Conservation (phyloP, 1,140 invertebrate genomes). For the Dreissena rostriformis region DNA sequence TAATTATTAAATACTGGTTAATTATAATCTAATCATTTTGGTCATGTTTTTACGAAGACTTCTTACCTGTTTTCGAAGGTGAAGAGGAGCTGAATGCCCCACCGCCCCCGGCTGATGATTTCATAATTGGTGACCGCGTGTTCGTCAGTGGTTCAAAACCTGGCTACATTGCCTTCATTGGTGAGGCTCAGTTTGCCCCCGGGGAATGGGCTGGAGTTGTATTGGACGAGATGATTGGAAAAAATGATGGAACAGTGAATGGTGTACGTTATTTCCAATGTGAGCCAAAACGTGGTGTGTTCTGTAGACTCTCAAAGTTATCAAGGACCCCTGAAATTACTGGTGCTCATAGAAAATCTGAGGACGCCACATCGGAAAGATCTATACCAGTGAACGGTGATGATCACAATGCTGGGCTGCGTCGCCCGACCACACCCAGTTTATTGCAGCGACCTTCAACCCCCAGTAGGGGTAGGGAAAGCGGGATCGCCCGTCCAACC, state of each 20-base stretch:
- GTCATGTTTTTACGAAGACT: too few relatives aligned
- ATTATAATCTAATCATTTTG: slow-evolving; percentile 3
- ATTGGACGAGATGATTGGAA: slow-evolving; percentile 80
- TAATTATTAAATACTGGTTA: too few relatives aligned
- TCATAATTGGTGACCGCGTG: slow-evolving; percentile 96
- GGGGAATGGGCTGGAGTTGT: slow-evolving; percentile 82
- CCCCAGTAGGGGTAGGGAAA: slow-evolving; percentile 30
- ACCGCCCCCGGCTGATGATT: slow-evolving; percentile 84
- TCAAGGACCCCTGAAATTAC: slow-evolving; percentile 86
- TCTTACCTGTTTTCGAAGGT: slow-evolving; percentile 57
- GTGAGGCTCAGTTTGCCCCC: slow-evolving; percentile 88
- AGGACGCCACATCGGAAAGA: slow-evolving; percentile 52
- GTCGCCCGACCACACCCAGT: slow-evolving; percentile 59
- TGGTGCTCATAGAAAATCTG: slow-evolving; percentile 50
- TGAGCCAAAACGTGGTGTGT: slow-evolving; percentile 95
- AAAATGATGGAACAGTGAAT: slow-evolving; percentile 82
- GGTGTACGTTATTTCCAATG: slow-evolving; percentile 88
- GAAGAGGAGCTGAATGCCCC: slow-evolving; percentile 64
- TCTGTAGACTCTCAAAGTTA: slow-evolving; percentile 94
- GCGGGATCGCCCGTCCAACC: slow-evolving; percentile 17
- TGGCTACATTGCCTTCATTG: slow-evolving; percentile 97
- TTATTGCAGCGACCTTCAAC: slow-evolving; percentile 27
- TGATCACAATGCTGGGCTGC: slow-evolving; percentile 22
- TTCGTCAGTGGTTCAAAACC: slow-evolving; percentile 98
- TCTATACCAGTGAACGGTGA: slow-evolving; percentile 39